phyloP scores from a whole-genome alignment of 2,797 vertebrate genomes.

The Microhierax caerulescens region DNA sequence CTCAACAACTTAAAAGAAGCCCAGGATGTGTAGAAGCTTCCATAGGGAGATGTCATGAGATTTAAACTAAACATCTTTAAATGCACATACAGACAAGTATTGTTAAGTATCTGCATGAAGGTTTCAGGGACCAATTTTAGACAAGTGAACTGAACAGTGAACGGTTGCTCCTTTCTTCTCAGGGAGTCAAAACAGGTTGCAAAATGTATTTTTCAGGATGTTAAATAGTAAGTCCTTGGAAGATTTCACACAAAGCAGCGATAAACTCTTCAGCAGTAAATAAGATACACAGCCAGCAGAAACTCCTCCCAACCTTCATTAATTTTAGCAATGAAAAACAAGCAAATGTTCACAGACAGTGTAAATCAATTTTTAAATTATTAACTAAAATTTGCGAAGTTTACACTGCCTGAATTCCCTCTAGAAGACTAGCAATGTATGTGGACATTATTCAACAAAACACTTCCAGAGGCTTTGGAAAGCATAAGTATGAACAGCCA shows the following conservation, averaged over 20 bases:
- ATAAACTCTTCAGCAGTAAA: background rate
- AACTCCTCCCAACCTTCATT: background rate
- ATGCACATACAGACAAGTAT: background rate
- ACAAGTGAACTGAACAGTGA: background rate
- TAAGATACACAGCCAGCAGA: background rate
- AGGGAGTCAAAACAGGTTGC: background rate
- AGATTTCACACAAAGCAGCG: background rate
- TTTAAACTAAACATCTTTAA: background rate
- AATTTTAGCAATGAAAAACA: background rate
- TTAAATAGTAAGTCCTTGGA: background rate
- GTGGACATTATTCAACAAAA: background rate
- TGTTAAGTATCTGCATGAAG: background rate
- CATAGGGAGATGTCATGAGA: background rate
- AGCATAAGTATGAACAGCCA: background rate
- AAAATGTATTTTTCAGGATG: background rate
- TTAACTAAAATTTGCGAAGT: background rate
- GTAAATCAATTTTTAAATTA: background rate
- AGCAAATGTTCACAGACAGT: background rate
- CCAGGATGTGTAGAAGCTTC: background rate
- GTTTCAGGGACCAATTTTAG: background rate
- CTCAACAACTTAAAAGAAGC: background rate
- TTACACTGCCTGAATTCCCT: background rate
- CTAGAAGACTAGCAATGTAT: background rate
- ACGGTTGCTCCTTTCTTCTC: background rate
- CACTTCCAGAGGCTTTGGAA: background rate